Percentiles rank a stretch among this genome's conserved stretches.
Conservation (phyloP, 2,888 invertebrate species). For the Scaptomyza caliginosa region DNA sequence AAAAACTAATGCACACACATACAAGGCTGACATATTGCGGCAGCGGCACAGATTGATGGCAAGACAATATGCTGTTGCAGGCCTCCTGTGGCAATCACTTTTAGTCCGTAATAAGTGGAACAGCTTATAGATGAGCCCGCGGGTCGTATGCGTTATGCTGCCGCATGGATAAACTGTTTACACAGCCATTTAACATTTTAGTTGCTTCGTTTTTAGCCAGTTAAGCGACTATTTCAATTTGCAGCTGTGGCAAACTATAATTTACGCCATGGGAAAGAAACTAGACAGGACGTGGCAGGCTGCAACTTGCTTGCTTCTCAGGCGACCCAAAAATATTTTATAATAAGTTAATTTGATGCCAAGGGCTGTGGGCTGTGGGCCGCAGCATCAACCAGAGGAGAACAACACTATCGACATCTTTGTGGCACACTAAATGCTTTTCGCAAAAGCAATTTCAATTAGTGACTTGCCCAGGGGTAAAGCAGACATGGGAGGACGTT, state of each 20-base stretch:
- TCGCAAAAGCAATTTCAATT: slow-evolving; percentile 75
- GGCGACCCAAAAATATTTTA: slow-evolving; percentile 60
- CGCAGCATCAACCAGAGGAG: slow-evolving; percentile 7
- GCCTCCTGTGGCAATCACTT: slow-evolving; percentile 45
- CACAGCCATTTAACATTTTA: slow-evolving; percentile 54
- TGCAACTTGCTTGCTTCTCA: slow-evolving; percentile 26
- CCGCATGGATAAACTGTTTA: slow-evolving; percentile 61
- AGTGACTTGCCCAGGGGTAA: slow-evolving; percentile 39
- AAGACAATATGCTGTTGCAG: slow-evolving; percentile 33
- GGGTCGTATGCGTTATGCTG: slow-evolving; percentile 41
- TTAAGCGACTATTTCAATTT: slow-evolving; percentile 63
- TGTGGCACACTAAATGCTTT: slow-evolving; percentile 61
- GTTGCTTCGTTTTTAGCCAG: slow-evolving; percentile 37
- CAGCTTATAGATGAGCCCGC: slow-evolving; percentile 22
- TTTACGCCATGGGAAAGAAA: slow-evolving; percentile 18
- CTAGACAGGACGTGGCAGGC: background rate
- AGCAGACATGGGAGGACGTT: background rate
- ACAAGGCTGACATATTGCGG: slow-evolving; percentile 14
- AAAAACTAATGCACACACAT: slow-evolving; percentile 61
- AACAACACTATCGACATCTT: slow-evolving; percentile 53
- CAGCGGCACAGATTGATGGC: slow-evolving; percentile 50
- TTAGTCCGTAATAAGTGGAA: slow-evolving; percentile 41
- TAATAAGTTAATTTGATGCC: slow-evolving; percentile 76
- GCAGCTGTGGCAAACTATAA: slow-evolving; percentile 31
- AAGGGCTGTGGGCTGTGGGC: slow-evolving; percentile 22